Conservation (phyloP, 2,888 invertebrate species). For the Dolichomitus sp. region DNA sequence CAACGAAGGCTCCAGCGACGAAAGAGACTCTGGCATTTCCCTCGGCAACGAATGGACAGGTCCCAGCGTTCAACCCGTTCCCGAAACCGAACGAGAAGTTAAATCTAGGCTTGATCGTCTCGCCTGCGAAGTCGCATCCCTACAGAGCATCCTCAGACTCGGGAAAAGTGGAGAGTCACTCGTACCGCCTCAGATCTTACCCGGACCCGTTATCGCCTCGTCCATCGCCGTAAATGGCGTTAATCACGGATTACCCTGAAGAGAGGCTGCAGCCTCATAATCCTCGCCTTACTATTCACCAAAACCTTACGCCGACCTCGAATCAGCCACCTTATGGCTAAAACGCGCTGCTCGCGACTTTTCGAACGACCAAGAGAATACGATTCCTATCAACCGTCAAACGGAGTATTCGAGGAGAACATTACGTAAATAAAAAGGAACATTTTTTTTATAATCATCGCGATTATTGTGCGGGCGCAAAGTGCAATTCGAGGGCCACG, state of each 20-base stretch:
- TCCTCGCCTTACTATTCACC: not conserved
- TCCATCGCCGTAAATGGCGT: constrained; percentile 46
- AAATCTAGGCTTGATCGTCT: constrained; percentile 95
- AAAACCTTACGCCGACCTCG: constrained; percentile 7
- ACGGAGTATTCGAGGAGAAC: not conserved
- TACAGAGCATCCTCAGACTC: constrained; percentile 93
- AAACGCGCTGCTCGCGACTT: constrained; percentile 6
- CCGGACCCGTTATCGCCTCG: constrained; percentile 41
- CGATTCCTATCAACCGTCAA: not conserved
- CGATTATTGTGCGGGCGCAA: constrained; percentile 44
- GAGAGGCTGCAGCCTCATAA: constrained; percentile 1
- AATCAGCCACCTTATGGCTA: not conserved
- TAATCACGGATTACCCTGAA: constrained; percentile 63
- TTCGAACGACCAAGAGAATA: not conserved
- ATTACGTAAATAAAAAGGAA: too few species aligned
- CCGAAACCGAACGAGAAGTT: constrained; percentile 91
- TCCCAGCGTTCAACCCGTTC: constrained; percentile 84
- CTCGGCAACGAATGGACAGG: constrained; percentile 91
- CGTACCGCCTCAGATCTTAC: constrained; percentile 46
- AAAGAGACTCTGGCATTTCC: constrained; percentile 96
- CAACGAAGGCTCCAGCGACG: constrained; percentile 96
- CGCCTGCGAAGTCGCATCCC: constrained; percentile 96
- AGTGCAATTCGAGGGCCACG: constrained; percentile 13
- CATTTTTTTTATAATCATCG: constrained; percentile 10
- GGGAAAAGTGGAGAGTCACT: constrained; percentile 85